Evolutionary conservation across 2,113 vertebrate species (phyloP).

Genomic region (Meleagris gallopavo): DNA sequence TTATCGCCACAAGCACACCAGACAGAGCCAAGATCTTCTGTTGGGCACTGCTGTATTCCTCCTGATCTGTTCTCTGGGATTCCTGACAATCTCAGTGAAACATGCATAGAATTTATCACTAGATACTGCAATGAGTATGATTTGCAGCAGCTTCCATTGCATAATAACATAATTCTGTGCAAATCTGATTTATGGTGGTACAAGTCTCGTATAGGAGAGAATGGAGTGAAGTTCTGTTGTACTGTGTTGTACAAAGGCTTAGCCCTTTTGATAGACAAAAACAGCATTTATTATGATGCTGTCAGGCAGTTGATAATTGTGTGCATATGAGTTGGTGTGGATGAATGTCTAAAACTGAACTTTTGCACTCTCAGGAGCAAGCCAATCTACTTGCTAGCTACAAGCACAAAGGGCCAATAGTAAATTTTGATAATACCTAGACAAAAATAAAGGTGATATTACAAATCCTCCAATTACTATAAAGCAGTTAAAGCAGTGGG

Average conservation of each 20-base stretch:
- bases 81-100: neutral
- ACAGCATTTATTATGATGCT: neutral
- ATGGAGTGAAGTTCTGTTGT: neutral
- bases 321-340: neutral
- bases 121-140: neutral
- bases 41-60: neutral
- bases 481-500: neutral
- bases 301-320: neutral
- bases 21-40: fast-evolving
- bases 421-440: neutral
- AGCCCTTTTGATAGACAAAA: neutral
- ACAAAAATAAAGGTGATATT: neutral
- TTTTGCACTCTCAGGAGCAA: neutral
- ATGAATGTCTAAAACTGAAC: neutral
- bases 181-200: neutral
- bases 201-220: neutral
- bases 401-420: neutral
- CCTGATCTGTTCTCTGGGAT: neutral
- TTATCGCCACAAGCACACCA: neutral
- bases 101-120: neutral
- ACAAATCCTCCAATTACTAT: neutral
- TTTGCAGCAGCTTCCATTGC: neutral
- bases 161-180: neutral
- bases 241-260: neutral
- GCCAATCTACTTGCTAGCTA: neutral